phyloP scores from a whole-genome alignment of 2,888 invertebrate genomes.

The Lasioglossum morio region DNA sequence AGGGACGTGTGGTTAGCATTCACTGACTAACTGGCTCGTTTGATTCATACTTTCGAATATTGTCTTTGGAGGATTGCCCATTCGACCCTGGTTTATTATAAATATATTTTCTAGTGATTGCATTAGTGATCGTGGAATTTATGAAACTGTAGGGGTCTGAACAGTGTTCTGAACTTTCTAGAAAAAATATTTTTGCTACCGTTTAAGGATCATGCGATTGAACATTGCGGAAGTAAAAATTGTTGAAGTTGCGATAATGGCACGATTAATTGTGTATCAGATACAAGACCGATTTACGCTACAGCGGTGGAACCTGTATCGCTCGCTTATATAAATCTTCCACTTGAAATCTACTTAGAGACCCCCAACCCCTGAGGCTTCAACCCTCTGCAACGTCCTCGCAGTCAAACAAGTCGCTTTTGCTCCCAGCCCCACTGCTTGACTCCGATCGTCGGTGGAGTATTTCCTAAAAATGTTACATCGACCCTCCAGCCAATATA shows the following conservation, averaged over 20 bases:
- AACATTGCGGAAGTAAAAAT: neutral
- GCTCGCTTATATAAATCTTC: constrained; percentile 76
- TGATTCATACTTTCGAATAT: neutral
- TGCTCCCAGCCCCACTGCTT: constrained; percentile 59
- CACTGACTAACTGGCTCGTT: neutral
- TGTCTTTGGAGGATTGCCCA: neutral
- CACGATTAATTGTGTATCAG: constrained; percentile 38
- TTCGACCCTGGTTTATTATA: neutral
- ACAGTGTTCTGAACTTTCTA: too few relatives aligned
- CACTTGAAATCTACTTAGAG: constrained; percentile 78
- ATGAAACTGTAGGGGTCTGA: too few relatives aligned
- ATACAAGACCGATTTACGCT: constrained; percentile 52
- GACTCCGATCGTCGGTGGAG: constrained; percentile 39
- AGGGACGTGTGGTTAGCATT: neutral
- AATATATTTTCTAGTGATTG: neutral
- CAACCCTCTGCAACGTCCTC: constrained; percentile 70
- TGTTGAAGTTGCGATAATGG: neutral
- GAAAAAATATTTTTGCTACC: neutral
- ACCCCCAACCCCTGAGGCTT: constrained; percentile 64
- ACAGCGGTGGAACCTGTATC: constrained; percentile 66
- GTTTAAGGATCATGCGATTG: neutral
- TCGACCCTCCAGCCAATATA: neutral
- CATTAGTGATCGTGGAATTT: too few relatives aligned
- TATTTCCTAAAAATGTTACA: constrained; percentile 61
- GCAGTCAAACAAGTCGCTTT: constrained; percentile 71